phyloP scores from a whole-genome alignment of 2,888 invertebrate species.

The Drosophila mettleri region DNA sequence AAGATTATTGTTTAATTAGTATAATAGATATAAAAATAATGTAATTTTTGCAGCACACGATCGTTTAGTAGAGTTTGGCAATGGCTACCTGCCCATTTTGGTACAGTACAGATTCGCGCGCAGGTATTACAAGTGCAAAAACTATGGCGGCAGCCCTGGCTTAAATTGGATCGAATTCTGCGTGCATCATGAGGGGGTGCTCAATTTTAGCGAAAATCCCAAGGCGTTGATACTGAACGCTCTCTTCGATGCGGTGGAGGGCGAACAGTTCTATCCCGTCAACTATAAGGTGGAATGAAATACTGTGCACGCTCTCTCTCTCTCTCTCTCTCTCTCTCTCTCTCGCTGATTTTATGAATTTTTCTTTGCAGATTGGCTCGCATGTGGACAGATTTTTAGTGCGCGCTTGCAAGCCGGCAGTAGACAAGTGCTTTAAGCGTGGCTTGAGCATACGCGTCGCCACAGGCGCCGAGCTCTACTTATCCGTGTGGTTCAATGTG shows the following conservation, averaged over 20 bases:
- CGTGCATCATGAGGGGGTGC: slow-evolving; percentile 72
- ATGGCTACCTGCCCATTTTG: slow-evolving; percentile 59
- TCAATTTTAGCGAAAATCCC: slow-evolving; percentile 51
- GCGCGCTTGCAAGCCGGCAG: slow-evolving; percentile 75
- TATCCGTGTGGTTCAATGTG: slow-evolving; percentile 76
- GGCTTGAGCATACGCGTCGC: slow-evolving; percentile 66
- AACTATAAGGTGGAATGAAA: slow-evolving; percentile 67
- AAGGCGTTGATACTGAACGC: slow-evolving; percentile 67
- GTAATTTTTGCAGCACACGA: slow-evolving; percentile 23
- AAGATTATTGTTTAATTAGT: slow-evolving; percentile 1
- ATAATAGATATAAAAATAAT: not conserved
- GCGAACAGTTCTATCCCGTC: slow-evolving; percentile 80
- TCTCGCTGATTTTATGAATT: not conserved
- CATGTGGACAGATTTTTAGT: slow-evolving; percentile 74
- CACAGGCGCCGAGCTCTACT: slow-evolving; percentile 55
- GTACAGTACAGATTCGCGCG: slow-evolving; percentile 60
- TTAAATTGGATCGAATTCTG: slow-evolving; percentile 79
- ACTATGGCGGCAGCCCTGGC: slow-evolving; percentile 63
- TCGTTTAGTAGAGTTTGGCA: slow-evolving; percentile 38
- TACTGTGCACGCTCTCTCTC: not conserved
- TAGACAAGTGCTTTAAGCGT: slow-evolving; percentile 78
- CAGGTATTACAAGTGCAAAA: slow-evolving; percentile 66
- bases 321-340: no score
- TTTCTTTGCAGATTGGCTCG: slow-evolving; percentile 59
- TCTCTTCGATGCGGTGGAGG: slow-evolving; percentile 71